phyloP scores from a whole-genome alignment of 1,140 invertebrate genomes.

The Megalopta genalis region DNA sequence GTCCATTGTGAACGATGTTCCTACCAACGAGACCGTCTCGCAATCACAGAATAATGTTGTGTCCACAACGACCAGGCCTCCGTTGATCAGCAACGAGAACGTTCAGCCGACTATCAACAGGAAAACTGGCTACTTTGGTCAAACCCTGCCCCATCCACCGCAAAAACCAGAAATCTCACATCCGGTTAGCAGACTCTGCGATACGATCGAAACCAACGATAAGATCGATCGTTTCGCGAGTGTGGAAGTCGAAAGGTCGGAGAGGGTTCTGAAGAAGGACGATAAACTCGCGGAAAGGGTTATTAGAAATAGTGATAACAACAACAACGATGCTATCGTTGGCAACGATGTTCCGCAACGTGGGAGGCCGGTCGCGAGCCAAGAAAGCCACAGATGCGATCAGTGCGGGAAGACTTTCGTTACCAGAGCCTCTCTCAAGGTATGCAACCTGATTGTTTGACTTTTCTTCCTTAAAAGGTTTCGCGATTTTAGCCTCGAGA shows the following conservation, averaged over 20 bases:
- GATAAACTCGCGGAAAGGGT: constrained; percentile 30
- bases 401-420: constrained; percentile 79
- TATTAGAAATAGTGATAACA: constrained; percentile 61
- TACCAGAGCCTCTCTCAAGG: constrained; percentile 78
- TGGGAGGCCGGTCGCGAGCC: constrained; percentile 13
- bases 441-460: constrained; percentile 37
- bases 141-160: background rate
- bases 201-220: constrained; percentile 48
- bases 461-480: no score
- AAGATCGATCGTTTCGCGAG: constrained; percentile 20
- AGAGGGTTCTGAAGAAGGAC: constrained; percentile 18
- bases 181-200: constrained; percentile 70
- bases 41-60: constrained; percentile 18
- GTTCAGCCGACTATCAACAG: constrained; percentile 7
- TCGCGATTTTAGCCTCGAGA: no score
- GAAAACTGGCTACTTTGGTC: background rate
- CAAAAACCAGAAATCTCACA: constrained; percentile 67
- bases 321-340: constrained; percentile 62
- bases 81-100: background rate
- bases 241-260: constrained; percentile 4
- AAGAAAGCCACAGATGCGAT: constrained; percentile 73
- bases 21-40: constrained; percentile 2
- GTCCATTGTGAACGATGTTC: background rate
- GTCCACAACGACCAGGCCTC: constrained; percentile 2
- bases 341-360: constrained; percentile 30